Conservation (phyloP, 2,113 vertebrate species). For the Mungos mungo region DNA sequence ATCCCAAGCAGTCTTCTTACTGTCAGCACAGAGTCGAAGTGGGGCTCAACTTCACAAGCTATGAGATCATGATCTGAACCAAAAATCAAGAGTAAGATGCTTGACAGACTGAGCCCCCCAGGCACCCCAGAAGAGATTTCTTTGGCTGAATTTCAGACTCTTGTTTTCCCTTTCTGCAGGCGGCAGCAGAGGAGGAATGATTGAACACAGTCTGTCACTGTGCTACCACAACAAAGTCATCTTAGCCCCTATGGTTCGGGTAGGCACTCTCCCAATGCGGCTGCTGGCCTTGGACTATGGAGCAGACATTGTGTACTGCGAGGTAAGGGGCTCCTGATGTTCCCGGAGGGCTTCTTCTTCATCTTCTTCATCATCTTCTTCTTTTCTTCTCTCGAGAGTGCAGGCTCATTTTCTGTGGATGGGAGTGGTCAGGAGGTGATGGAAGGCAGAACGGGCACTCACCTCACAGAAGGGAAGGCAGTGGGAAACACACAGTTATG, state of each 20-base stretch:
- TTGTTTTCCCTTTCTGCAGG: slow-evolving; percentile 63
- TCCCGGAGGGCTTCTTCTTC: neutral
- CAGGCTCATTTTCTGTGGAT: neutral
- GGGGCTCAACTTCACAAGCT: too few relatives aligned
- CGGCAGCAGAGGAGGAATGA: slow-evolving; percentile 69
- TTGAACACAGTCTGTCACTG: slow-evolving; percentile 80
- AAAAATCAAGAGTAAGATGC: too few relatives aligned
- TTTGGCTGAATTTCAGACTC: neutral
- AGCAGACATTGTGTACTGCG: slow-evolving; percentile 96
- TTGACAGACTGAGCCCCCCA: too few relatives aligned
- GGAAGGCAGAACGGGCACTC: neutral
- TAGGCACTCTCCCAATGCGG: slow-evolving; percentile 96
- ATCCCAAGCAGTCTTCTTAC: too few relatives aligned
- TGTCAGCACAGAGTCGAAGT: too few relatives aligned
- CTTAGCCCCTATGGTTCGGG: slow-evolving; percentile 96
- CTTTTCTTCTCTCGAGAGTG: neutral
- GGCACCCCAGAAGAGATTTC: neutral
- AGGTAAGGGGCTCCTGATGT: slow-evolving; percentile 86
- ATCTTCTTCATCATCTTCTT: too few relatives aligned
- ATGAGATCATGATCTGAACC: too few relatives aligned
- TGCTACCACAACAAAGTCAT: slow-evolving; percentile 90
- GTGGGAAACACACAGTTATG: neutral
- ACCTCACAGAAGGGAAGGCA: neutral
- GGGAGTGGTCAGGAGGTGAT: neutral
- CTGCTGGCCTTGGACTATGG: slow-evolving; percentile 97